Conservation (phyloP, 1,140 invertebrate species). For the Rhopalosiphum maidis region DNA sequence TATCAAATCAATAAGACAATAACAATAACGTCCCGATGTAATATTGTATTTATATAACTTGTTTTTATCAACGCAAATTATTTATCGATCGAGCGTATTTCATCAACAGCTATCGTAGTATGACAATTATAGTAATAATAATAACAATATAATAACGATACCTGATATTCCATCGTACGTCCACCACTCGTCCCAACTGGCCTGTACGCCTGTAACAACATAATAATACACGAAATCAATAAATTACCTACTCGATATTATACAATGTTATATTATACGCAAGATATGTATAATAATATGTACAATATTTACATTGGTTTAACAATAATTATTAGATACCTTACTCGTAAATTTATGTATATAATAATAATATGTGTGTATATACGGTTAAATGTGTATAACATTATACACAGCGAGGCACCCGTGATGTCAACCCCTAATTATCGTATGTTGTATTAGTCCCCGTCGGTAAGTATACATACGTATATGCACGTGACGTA, state of each 20-base stretch:
- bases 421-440: background rate
- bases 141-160: conserved; percentile 60
- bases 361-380: background rate
- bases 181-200: conserved; percentile 74
- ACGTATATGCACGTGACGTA: background rate
- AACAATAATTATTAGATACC: background rate
- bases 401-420: background rate
- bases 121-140: background rate
- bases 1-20: conserved; percentile 6
- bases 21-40: background rate
- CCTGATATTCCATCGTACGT: conserved; percentile 74
- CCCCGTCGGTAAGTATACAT: background rate
- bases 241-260: background rate
- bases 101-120: background rate
- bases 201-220: conserved; percentile 65
- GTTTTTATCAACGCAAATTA: background rate
- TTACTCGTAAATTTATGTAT: background rate
- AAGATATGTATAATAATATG: background rate
- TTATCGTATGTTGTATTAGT: background rate
- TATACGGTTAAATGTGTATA: background rate
- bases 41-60: background rate
- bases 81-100: background rate
- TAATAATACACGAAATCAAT: conserved; percentile 59
- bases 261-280: background rate
- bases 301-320: background rate